Conservation (phyloP, 2,113 vertebrate genomes). For the Calyptomena viridis region DNA sequence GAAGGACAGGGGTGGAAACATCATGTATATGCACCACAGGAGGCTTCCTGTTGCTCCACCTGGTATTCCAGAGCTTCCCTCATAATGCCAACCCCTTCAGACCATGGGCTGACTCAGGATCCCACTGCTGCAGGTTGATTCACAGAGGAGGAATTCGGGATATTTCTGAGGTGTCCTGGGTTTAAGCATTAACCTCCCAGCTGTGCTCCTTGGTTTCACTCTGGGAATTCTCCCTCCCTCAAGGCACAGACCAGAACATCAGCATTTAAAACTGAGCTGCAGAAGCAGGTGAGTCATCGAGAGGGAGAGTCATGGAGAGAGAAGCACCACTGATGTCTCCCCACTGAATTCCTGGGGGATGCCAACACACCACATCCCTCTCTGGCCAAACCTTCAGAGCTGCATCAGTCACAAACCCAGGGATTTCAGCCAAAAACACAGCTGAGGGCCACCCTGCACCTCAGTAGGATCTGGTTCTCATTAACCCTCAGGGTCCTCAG, state of each 20-base stretch:
- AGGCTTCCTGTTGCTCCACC: background rate
- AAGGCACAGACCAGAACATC: background rate
- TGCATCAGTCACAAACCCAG: background rate
- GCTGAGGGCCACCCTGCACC: background rate
- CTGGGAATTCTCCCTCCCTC: background rate
- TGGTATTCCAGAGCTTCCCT: background rate
- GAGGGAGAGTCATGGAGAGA: background rate
- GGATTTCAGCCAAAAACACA: background rate
- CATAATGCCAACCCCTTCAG: accelerated
- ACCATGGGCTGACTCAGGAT: background rate
- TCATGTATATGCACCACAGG: accelerated
- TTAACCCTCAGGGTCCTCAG: background rate
- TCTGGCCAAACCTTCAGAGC: background rate
- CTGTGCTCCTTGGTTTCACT: background rate
- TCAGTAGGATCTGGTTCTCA: background rate
- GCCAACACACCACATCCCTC: background rate
- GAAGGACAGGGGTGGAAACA: background rate
- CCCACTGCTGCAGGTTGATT: background rate
- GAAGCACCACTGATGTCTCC: background rate
- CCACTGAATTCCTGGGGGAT: background rate
- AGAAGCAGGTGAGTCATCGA: background rate
- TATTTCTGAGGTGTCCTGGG: background rate
- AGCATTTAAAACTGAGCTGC: background rate
- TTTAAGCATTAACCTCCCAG: background rate
- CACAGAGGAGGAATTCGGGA: background rate